Evolutionary conservation across 2,113 vertebrate species (phyloP).

Genomic region (Myiopsitta monachus): DNA sequence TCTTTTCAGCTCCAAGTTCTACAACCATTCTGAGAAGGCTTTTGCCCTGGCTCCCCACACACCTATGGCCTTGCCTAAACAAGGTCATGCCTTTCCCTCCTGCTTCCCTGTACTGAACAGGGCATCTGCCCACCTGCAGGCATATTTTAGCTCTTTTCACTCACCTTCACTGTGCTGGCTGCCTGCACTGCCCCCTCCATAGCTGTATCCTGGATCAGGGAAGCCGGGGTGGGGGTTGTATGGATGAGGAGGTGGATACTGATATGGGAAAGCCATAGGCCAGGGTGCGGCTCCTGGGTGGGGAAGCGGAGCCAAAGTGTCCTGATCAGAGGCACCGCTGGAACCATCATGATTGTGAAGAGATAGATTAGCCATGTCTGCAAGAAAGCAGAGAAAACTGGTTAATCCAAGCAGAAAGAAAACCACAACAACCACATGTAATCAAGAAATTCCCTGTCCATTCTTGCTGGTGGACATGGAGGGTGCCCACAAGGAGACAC

Average conservation of each 20-base stretch:
- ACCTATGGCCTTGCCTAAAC: neutral
- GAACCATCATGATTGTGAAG: constrained; percentile 89
- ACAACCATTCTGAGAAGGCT: accelerated
- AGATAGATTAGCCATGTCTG: constrained; percentile 88
- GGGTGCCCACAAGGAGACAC: neutral
- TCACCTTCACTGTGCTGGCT: constrained; percentile 91
- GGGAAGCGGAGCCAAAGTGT: constrained; percentile 89
- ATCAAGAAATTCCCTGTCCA: neutral
- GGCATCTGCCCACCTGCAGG: neutral
- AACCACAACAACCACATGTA: accelerated
- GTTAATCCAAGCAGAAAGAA: neutral
- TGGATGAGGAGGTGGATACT: constrained; percentile 88
- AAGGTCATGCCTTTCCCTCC: neutral
- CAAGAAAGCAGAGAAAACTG: neutral
- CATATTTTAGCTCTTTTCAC: neutral
- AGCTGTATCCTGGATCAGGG: constrained; percentile 81
- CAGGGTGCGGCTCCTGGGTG: constrained; percentile 93
- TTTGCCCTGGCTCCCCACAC: neutral
- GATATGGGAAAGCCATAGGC: constrained; percentile 91
- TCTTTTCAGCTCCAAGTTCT: neutral
- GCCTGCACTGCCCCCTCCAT: constrained; percentile 83
- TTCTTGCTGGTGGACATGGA: neutral
- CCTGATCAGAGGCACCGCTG: constrained; percentile 87
- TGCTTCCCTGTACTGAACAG: neutral
- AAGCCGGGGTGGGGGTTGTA: constrained; percentile 85